Evolutionary conservation across 1,140 invertebrate species (phyloP), one percentile per base, ranked within the genome.

Genomic region (Magallana gigas): DNA sequence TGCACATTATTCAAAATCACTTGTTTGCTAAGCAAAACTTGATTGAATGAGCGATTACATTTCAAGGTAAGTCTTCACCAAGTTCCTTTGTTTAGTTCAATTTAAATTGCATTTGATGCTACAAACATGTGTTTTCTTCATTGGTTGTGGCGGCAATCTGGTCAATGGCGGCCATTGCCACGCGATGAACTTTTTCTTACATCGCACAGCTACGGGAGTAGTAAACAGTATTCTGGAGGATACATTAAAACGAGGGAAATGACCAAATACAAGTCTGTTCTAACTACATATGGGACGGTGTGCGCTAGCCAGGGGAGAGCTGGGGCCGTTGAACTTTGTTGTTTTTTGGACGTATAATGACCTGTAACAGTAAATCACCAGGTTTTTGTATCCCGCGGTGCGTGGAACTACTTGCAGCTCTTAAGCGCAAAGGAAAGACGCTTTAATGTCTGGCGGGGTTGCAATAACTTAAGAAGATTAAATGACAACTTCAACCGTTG

Each of bases 261-360:
- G 68, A 76, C 68, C 68, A 76, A 76, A 76, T 76, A 76, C 68
- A 76, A 76, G 68, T 76, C 68, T 76, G 68, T 76, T 76, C 68
- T 76, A 71, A 56, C 59, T 58, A 80, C 71, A 60, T 84, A 36
- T 62, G 81, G 57, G 7, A 76, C 18, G 8, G 57, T 76, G 76
- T 36, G 14, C 11, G n/a, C 12, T 58, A 84, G 68, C 57, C 14
- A 58, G 48, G 29, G 48, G 60, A 36, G 56, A 68, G 80, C 8
- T 58, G 23, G 29, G 62, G 85, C n/a, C 48, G 58, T 76, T 76
- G 68, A 76, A 76, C 68, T 76, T 29, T 23, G 23, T 76, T 76
- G 18, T 36, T 76, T 76, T 36, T 23, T 23, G 68, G 68, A 76
- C 36, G 68, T 76, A 76, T 76, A 76, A 76, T 76, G 68, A 76